These are phyloP conservation scores for Psophia crepitans DNA, from an alignment of 2,113 vertebrate species.

Conservation along the genomic window DNA sequence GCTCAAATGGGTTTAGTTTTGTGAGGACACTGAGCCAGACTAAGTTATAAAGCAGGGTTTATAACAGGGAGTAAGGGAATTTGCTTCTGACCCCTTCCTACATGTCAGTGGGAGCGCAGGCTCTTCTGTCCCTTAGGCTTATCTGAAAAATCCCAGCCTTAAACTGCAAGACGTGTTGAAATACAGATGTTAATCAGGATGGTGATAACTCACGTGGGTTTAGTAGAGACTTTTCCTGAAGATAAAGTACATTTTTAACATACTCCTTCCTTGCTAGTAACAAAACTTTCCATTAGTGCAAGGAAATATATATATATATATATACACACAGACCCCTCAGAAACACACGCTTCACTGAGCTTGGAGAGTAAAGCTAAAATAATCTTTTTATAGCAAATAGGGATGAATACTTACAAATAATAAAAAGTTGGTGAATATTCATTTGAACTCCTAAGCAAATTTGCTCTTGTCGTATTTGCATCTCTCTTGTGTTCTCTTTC, in stretches of 20 bases:
- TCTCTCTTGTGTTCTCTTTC: conserved; percentile 35
- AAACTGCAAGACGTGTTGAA: neutral
- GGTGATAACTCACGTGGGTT: neutral
- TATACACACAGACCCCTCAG: neutral
- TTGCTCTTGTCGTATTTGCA: conserved; percentile 52
- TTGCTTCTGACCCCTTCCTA: neutral
- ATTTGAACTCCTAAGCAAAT: conserved; percentile 53
- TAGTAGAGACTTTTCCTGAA: neutral
- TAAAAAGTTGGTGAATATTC: conserved; percentile 50
- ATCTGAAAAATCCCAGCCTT: neutral
- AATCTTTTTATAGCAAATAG: conserved; percentile 5
- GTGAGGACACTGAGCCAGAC: neutral
- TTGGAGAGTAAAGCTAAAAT: conserved; percentile 1
- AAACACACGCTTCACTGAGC: neutral
- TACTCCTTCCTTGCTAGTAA: neutral
- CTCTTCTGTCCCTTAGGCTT: neutral
- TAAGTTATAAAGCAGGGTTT: too few relatives aligned
- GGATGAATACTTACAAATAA: conserved; percentile 24
- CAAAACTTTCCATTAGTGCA: neutral
- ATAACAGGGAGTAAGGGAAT: neutral
- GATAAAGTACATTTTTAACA: neutral
- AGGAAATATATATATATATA: neutral
- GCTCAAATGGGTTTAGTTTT: neutral
- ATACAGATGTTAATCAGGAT: neutral
- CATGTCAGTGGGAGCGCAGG: neutral